phyloP scores from a whole-genome alignment of 2,888 invertebrate species.

The Epinotia bilunana region DNA sequence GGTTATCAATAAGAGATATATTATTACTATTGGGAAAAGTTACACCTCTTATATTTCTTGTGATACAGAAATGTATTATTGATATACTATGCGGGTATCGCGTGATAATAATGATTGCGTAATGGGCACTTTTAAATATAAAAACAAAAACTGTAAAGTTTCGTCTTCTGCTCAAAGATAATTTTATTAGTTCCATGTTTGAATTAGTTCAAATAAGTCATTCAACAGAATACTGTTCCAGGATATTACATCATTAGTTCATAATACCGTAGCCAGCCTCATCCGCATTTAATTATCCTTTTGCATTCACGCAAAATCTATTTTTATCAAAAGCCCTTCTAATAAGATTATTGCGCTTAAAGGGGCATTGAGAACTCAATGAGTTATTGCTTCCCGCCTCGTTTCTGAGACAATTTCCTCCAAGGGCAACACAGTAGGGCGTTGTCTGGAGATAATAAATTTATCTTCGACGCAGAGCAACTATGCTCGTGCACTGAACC shows the following conservation, averaged over 20 bases:
- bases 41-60: no score
- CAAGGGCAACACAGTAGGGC: slow-evolving; percentile 66
- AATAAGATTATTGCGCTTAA: slow-evolving; percentile 70
- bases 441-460: slow-evolving; percentile 72
- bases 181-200: not conserved
- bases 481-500: slow-evolving; percentile 50
- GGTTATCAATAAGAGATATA: no score
- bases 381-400: slow-evolving; percentile 74
- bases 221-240: not conserved
- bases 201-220: not conserved
- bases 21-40: no score
- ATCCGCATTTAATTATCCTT: slow-evolving; percentile 5
- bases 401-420: slow-evolving; percentile 80
- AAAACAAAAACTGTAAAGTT: no score
- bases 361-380: slow-evolving; percentile 67
- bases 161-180: slow-evolving; percentile 23
- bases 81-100: no score
- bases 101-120: no score
- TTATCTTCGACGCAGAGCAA: slow-evolving; percentile 63
- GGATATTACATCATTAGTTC: not conserved
- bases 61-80: no score
- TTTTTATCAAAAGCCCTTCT: slow-evolving; percentile 49
- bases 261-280: not conserved
- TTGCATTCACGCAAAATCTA: slow-evolving; percentile 32
- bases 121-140: no score